Evolutionary conservation across 30 jellyfish, hydroid and myxozoan species (phyloP), one percentile per base, ranked within the genome.

Genomic region (Hydractinia symbiolongicarpus): DNA sequence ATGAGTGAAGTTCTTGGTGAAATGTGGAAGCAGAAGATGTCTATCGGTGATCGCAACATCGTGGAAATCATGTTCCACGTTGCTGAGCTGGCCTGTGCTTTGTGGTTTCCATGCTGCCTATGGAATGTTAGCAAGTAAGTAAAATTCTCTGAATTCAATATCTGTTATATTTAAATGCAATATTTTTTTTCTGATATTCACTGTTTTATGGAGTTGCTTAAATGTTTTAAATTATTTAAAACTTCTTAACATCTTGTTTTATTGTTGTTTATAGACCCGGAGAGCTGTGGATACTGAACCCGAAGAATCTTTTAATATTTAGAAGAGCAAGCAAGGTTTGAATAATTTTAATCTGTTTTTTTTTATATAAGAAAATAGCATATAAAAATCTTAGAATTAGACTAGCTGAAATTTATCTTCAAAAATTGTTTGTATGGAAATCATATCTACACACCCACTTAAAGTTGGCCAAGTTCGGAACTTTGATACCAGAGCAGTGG

Each of bases 101-200:
- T 91, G 9, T 91, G 98, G 98, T 91, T 91, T 79, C 96, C 96
- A 51, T 91, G 98, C 77, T 95, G 93, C 11, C 82, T 91, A 30
- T 91, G 98, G 98, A 91, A 91, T 82, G 98, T 88, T 11, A 67
- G 79, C 91, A 82, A 64, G 98, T 91, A 85, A 21, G 86, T 19
- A 9, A 30, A 30, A 30, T 30, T 30, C 44, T 30, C 44, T 58
- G 3, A 13, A 58, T 58, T 11, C 19, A 11, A 16, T 11, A 11
- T 11, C 69, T 16, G 15, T 58, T 13, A 58, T 0, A 58, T 16
- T 58, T 58, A 11, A 58, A 58, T 13, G 69, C 69, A 58, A 58
- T 16, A 58, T 58, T 3, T 11, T 1, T n/a, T 58, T 58, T 58
- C 17, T 58, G 15, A 20, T 72, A n/a, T 72, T 72, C 0, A 5